Base-by-base conservation (phyloP, 2,797 vertebrate genomes). In the Meriones psammophilus region DNA sequence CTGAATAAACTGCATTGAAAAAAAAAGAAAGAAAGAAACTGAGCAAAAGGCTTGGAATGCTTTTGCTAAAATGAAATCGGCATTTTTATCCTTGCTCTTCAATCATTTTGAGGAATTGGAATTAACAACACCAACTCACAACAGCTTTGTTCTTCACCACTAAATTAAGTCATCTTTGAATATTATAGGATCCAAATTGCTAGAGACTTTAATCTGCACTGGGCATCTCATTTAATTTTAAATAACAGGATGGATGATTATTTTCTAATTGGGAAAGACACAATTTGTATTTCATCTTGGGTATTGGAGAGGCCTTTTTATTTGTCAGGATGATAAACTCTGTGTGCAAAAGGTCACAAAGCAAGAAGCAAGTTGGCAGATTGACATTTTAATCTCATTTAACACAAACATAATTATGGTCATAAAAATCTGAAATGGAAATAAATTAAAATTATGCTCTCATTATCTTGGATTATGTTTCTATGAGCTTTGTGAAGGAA, bases 301-400 rank as follows among this genome's bases (percentile, higher is more conserved):
- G 69, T 69, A 12, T 60, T 71, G 81, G 14, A 96, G 95, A 69
- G 95, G 30, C 1, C 95, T 97, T 97, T 68, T 94, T 92, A 97
- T 91, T 92, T 96, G 50, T 97, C 97, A 96, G 95, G 97, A 98
- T 91, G 91, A 97, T 87, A 98, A 97, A 94, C 86, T 96, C 79
- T 88, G 78, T 62, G 73, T 64, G 97, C 78, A 97, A 97, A 97
- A 88, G 92, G 91, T 93, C 56, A 90, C 84, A 89, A 98, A 98
- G 92, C 96, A 97, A 81, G 60, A 97, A 54, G 81, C 94, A 89
- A 89, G 97, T 97, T 93, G 89, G 90, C 95, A 68, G 30, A 66
- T 36, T 98, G 97, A 96, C 96, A 98, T 95, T 97, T 98, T 96
- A 83, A 97, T 98, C 89, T 97, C 98, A 88, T 96, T 96, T 97